These are phyloP conservation scores for Plusia festucae DNA, from an alignment of 2,888 invertebrate species.

Conservation along the genomic window DNA sequence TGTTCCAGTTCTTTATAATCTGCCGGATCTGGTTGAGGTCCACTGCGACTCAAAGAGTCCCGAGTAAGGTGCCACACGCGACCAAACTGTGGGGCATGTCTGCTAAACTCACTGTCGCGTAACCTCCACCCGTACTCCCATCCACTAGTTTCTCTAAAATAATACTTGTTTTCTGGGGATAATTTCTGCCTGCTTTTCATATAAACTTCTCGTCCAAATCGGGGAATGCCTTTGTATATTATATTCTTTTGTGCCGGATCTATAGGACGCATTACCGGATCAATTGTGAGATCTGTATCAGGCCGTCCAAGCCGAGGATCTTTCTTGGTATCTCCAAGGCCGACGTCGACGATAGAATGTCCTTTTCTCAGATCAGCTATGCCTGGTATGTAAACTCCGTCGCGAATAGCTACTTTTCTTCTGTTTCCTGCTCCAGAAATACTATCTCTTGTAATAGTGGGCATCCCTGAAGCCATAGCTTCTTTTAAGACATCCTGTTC, in stretches of 20 bases:
- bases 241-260: conserved; percentile 60
- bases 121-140: conserved; percentile 72
- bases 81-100: conserved; percentile 52
- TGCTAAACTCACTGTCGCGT: conserved; percentile 64
- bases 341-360: conserved; percentile 67
- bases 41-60: conserved; percentile 62
- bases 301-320: conserved; percentile 67
- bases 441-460: conserved; percentile 62
- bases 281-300: conserved; percentile 60
- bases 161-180: conserved; percentile 68
- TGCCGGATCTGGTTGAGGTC: conserved; percentile 68
- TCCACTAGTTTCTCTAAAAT: conserved; percentile 62
- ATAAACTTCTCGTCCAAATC: conserved; percentile 66
- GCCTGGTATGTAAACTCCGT: conserved; percentile 58
- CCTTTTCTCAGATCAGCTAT: conserved; percentile 60
- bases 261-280: conserved; percentile 70
- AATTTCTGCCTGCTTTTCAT: conserved; percentile 62
- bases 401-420: conserved; percentile 57
- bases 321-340: conserved; percentile 65
- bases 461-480: conserved; percentile 62
- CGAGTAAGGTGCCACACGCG: conserved; percentile 64
- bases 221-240: conserved; percentile 67
- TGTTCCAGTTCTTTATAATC: conserved; percentile 54
- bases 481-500: conserved; percentile 62
- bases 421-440: conserved; percentile 57